These are phyloP conservation scores for Xestobium rufovillosum DNA, from an alignment of 2,888 invertebrate genomes.

Conservation along the genomic window DNA sequence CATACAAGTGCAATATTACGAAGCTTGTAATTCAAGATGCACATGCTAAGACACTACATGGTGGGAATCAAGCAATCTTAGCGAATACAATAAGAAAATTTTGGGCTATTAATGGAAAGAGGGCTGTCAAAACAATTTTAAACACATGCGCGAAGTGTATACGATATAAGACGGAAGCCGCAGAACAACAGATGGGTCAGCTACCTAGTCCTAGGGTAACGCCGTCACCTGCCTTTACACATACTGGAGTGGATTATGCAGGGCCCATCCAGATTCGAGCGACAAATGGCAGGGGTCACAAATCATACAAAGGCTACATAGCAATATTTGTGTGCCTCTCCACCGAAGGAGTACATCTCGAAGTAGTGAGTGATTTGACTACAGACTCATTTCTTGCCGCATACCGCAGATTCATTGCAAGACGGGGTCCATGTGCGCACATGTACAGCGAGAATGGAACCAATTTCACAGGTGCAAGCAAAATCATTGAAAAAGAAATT, in stretches of 20 bases:
- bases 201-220: conserved; percentile 6
- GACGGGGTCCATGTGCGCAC: conserved; percentile 20
- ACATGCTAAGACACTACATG: no score
- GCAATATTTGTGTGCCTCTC: conserved; percentile 26
- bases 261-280: conserved; percentile 19
- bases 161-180: background rate
- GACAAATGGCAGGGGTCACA: conserved; percentile 18
- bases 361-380: conserved; percentile 24
- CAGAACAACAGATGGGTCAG: conserved; percentile 7
- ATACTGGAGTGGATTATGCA: no score
- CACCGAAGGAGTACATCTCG: conserved; percentile 26
- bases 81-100: no score
- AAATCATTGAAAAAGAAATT: conserved; percentile 5
- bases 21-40: no score
- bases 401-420: conserved; percentile 22
- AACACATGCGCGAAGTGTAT: conserved; percentile 7
- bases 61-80: no score
- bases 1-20: no score
- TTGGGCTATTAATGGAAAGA: conserved; percentile 7
- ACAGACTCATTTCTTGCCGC: conserved; percentile 25
- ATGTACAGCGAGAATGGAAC: conserved; percentile 28
- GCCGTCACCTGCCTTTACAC: conserved; percentile 8
- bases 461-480: conserved; percentile 22
- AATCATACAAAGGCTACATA: conserved; percentile 23
- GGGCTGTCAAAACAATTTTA: conserved; percentile 3